A percentile compares a stretch with the other conserved stretches of the same genome.
Conservation (phyloP, 2,797 vertebrate species). For the Nothura maculosa region DNA sequence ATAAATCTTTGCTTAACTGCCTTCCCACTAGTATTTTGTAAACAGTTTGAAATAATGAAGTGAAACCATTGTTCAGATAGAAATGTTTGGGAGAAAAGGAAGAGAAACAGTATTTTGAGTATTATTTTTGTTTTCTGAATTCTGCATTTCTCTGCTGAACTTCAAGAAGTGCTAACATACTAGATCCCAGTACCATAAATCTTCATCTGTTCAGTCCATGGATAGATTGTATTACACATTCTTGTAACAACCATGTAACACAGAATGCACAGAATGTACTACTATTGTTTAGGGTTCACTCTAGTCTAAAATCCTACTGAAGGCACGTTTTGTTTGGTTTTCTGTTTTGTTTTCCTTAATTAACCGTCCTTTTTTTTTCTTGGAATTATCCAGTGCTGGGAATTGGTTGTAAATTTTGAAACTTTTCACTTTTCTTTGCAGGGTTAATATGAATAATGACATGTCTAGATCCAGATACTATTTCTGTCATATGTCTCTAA, state of each 20-base stretch:
- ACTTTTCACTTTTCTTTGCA: neutral
- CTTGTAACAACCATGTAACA: neutral
- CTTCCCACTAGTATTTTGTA: neutral
- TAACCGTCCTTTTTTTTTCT: neutral
- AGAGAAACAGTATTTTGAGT: neutral
- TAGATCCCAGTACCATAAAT: accelerated
- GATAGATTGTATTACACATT: accelerated
- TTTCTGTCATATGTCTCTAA: neutral
- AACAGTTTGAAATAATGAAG: neutral
- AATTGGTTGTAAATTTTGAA: neutral
- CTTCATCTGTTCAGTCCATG: neutral
- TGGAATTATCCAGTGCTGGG: neutral
- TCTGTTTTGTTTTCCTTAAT: neutral
- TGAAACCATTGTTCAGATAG: neutral
- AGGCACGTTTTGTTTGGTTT: neutral
- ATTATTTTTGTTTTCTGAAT: neutral
- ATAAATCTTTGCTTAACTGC: neutral
- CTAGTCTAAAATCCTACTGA: neutral
- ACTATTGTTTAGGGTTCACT: neutral
- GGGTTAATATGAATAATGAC: neutral
- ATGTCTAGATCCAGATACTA: neutral
- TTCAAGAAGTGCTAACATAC: neutral
- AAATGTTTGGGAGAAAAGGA: neutral
- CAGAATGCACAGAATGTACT: neutral
- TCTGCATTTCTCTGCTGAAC: neutral